Evolutionary conservation across 2,797 vertebrate genomes (phyloP).

Genomic region (Oreonectes daqikongensis): DNA sequence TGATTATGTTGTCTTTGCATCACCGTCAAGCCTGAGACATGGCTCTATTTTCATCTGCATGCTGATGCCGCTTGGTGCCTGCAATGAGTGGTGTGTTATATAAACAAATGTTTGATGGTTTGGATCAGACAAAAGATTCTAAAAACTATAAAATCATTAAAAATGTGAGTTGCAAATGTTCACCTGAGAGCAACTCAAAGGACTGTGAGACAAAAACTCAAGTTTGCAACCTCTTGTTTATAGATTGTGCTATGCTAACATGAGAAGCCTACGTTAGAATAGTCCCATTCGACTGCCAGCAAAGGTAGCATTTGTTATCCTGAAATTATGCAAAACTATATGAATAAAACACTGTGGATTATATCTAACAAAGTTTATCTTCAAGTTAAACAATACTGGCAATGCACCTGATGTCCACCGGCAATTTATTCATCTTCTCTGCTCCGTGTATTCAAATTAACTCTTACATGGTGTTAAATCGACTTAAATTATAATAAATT

Average conservation of each 20-base stretch:
- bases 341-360: neutral
- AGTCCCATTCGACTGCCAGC: neutral
- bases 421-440: neutral
- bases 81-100: neutral
- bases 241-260: too few species aligned
- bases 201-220: neutral
- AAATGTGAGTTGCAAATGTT: neutral
- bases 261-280: neutral
- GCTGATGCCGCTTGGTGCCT: neutral
- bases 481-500: neutral
- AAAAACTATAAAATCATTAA: neutral
- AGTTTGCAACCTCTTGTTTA: neutral
- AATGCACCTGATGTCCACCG: neutral
- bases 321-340: neutral
- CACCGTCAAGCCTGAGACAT: neutral
- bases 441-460: neutral
- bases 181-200: neutral
- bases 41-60: neutral
- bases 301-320: neutral
- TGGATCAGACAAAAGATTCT: neutral
- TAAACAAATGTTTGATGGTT: neutral
- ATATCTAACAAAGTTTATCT: neutral
- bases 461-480: neutral
- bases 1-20: constrained; percentile 32
- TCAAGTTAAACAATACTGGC: neutral